phyloP scores from a whole-genome alignment of 2,113 vertebrate genomes.

The Astur gentilis region DNA sequence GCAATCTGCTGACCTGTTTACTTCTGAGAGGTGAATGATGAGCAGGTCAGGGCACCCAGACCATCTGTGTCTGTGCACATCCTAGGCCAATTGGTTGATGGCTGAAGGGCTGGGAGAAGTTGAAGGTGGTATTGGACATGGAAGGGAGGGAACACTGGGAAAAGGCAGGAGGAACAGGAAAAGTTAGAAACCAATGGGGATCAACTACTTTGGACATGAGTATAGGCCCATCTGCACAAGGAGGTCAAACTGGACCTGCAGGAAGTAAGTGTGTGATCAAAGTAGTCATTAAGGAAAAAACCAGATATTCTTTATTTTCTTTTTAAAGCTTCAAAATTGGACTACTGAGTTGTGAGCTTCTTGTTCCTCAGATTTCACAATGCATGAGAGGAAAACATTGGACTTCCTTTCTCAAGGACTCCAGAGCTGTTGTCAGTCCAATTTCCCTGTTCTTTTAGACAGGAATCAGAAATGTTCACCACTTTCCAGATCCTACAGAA shows the following conservation, averaged over 20 bases:
- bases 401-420: background rate
- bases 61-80: background rate
- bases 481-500: background rate
- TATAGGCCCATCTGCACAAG: background rate
- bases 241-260: background rate
- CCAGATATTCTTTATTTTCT: background rate
- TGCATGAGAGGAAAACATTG: background rate
- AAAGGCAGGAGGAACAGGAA: background rate
- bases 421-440: background rate
- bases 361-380: background rate
- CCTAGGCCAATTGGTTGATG: background rate
- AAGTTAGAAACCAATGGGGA: background rate
- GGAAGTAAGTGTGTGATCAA: background rate
- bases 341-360: background rate
- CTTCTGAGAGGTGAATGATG: background rate
- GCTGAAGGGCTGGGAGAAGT: background rate
- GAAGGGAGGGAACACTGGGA: background rate
- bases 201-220: background rate
- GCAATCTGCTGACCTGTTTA: constrained; percentile 5
- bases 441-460: background rate
- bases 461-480: background rate
- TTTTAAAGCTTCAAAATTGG: background rate
- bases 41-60: background rate
- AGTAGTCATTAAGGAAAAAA: background rate
- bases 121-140: background rate